Base-by-base conservation (phyloP, 2,113 vertebrate species). In the Balaenoptera acutorostrata region DNA sequence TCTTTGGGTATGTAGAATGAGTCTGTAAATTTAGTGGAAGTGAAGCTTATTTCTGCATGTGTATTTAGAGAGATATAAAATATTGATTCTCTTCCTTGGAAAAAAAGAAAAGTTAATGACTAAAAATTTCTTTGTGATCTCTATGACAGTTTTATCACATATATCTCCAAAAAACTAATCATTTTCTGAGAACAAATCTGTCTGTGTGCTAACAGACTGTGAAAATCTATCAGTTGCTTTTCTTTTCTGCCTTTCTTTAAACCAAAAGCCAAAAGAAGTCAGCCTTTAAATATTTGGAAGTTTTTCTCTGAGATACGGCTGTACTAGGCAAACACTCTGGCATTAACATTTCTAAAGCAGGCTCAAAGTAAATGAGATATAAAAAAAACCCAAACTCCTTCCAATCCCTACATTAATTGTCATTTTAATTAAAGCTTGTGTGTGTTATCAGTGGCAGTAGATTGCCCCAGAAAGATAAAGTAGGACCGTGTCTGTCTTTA, bases 271-370 rank as follows among this genome's bases (percentile, higher is more conserved):
- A 41, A 88, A 90, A 88, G 88, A 87, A 97, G 44, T 46, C 57
- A 95, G 87, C 23, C 69, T 98, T 97, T 97, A 97, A 96, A 97
- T 97, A 90, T 98, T 95, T 97, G 96, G 87, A 95, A 10, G 1
- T 92, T 95, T 97, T 96, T 83, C 78, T 97, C 83, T 18, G 75
- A 90, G 89, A 87, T 90, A 82, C 0, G 5, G 44, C 87, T 84
- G 14, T 33, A 23, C 78, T 88, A 77, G 69, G 83, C 95, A 97
- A 97, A 97, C 69, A 90, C 36, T 46, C 63, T 86, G 74, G 31
- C 80, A 88, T 96, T 96, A 89, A 88, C 86, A 96, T 93, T 95
- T 97, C 95, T 93, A 97, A 96, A 95, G 87, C 83, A 95, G 92
- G 68, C 74, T 98, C 83, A 93, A 92, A 97, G 91, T 93, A 80